Conservation (phyloP, 2,888 invertebrate genomes). For the Euphydryas editha region DNA sequence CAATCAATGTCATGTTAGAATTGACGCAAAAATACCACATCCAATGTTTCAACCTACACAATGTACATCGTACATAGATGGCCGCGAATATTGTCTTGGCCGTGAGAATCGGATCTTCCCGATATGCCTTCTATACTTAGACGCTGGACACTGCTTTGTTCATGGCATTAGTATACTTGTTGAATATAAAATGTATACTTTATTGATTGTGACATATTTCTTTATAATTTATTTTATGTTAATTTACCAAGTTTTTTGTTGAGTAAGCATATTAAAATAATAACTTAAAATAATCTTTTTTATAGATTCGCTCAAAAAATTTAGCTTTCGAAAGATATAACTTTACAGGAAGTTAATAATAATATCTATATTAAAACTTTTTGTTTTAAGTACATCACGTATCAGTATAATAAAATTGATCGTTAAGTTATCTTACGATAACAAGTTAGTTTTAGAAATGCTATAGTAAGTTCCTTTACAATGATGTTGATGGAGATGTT, state of each 20-base stretch:
- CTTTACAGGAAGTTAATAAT: background rate
- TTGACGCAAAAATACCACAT: conserved; percentile 42
- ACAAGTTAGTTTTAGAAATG: background rate
- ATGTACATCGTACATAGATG: conserved; percentile 46
- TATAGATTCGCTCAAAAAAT: background rate
- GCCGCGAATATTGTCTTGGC: conserved; percentile 63
- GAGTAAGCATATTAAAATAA: background rate
- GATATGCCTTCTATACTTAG: conserved; percentile 46
- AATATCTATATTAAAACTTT: background rate
- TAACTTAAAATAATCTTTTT: background rate
- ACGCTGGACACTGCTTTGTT: conserved; percentile 47
- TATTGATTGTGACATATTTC: conserved; percentile 13
- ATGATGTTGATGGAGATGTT: too few relatives aligned
- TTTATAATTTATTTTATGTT: background rate
- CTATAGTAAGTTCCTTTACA: too few relatives aligned
- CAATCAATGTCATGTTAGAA: background rate
- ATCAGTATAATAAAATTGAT: background rate
- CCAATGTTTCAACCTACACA: conserved; percentile 40
- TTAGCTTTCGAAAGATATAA: background rate
- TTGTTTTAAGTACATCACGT: background rate
- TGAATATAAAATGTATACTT: conserved; percentile 24
- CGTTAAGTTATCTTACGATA: background rate
- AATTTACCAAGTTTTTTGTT: background rate
- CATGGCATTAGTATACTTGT: conserved; percentile 27
- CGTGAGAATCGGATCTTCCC: conserved; percentile 69